Percentiles rank a stretch among this genome's conserved stretches.
phyloP scores from a whole-genome alignment of 1,140 invertebrate genomes.

The Brachionus asplanchnoidis region DNA sequence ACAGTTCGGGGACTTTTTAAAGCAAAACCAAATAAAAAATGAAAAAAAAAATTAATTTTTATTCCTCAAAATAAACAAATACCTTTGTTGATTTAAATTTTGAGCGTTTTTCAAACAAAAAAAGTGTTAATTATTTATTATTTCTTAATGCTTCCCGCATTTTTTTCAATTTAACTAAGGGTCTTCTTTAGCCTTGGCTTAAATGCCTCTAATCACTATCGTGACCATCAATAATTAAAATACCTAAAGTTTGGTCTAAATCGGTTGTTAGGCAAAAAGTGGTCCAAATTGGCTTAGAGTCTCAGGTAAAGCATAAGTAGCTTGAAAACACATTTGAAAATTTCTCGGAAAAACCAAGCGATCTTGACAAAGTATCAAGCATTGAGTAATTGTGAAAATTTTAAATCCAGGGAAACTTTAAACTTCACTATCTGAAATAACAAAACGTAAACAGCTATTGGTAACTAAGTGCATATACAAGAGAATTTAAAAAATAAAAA shows the following conservation, averaged over 20 bases:
- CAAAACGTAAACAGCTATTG: slow-evolving; percentile 1
- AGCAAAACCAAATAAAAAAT: background rate
- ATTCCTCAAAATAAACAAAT: background rate
- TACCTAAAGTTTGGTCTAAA: background rate
- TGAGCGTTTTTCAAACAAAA: background rate
- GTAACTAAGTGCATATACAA: slow-evolving; percentile 37
- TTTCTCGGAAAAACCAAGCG: background rate
- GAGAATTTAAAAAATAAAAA: background rate
- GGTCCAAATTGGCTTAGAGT: background rate
- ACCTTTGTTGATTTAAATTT: background rate
- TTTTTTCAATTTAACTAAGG: too few species aligned
- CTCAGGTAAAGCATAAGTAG: background rate
- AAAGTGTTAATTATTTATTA: background rate
- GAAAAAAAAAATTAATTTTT: background rate
- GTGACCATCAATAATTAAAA: background rate
- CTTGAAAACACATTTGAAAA: background rate
- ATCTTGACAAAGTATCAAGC: background rate
- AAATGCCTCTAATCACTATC: background rate
- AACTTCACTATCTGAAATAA: background rate
- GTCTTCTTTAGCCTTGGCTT: too few species aligned
- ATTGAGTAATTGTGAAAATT: background rate
- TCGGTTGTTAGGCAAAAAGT: background rate
- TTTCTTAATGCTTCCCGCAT: background rate
- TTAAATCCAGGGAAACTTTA: background rate
- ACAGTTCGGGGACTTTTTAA: background rate